phyloP scores from a whole-genome alignment of 2,888 invertebrate species.

The Conus canariensis region DNA sequence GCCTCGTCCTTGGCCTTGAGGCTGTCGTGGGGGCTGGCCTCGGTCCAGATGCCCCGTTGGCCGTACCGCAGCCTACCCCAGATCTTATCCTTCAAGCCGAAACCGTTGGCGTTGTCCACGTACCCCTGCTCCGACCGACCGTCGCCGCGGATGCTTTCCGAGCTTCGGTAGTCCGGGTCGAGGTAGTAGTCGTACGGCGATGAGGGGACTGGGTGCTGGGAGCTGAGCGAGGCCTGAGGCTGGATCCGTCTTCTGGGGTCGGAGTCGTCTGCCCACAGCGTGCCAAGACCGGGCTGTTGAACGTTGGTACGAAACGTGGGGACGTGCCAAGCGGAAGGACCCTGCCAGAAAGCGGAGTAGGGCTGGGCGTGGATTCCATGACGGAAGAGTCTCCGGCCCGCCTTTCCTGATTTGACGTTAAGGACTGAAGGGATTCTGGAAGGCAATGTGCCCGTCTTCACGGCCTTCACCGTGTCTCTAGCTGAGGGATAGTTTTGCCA shows the following conservation, averaged over 20 bases:
- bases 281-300: slow-evolving; percentile 24
- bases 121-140: no score
- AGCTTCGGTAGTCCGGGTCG: no score
- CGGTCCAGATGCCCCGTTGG: neutral
- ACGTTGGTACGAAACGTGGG: slow-evolving; percentile 6
- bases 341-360: neutral
- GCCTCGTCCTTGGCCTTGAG: neutral
- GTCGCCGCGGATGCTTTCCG: no score
- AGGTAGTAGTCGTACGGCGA: neutral
- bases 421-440: neutral
- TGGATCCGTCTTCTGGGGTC: neutral
- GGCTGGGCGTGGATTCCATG: neutral
- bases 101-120: no score
- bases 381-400: neutral
- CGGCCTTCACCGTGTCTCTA: neutral
- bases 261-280: slow-evolving; percentile 5
- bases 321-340: neutral
- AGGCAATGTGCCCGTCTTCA: neutral
- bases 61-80: neutral
- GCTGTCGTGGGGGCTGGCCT: neutral
- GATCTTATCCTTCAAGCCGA: neutral
- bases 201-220: neutral
- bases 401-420: neutral
- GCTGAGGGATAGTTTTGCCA: neutral
- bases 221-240: no score